These are phyloP conservation scores for Leiothrix lutea DNA, from an alignment of 2,113 vertebrate genomes.

Conservation along the genomic window DNA sequence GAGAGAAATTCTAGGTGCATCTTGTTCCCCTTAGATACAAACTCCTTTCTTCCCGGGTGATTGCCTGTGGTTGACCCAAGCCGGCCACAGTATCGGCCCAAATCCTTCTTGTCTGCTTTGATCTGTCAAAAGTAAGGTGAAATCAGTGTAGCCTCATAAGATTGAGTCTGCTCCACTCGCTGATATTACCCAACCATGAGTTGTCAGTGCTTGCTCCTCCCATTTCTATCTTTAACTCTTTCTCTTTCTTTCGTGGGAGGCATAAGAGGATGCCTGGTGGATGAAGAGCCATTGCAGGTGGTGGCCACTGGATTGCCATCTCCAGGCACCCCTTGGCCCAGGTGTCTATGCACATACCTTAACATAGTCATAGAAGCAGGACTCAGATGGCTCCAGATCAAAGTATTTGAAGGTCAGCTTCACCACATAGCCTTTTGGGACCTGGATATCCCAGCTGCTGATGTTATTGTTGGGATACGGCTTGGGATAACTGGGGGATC, in stretches of 20 bases:
- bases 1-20: conserved; percentile 83
- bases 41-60: conserved; percentile 75
- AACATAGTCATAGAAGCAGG: conserved; percentile 87
- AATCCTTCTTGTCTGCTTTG: conserved; percentile 74
- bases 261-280: neutral
- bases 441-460: conserved; percentile 77
- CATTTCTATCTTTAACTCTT: neutral
- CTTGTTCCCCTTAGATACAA: conserved; percentile 80
- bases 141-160: neutral
- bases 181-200: neutral
- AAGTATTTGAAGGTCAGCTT: conserved; percentile 85
- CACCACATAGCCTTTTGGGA: conserved; percentile 83
- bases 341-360: conserved; percentile 72
- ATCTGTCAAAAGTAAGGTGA: conserved; percentile 70
- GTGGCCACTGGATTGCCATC: neutral
- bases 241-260: neutral
- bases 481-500: conserved; percentile 83
- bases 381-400: conserved; percentile 85
- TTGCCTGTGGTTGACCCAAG: conserved; percentile 73
- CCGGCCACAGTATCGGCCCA: conserved; percentile 86
- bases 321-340: neutral
- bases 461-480: conserved; percentile 80
- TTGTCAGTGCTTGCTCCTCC: neutral
- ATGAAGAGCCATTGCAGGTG: neutral
- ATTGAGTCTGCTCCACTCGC: accelerated